phyloP scores from a whole-genome alignment of 1,140 invertebrate genomes.

The Notospermus geniculatus region DNA sequence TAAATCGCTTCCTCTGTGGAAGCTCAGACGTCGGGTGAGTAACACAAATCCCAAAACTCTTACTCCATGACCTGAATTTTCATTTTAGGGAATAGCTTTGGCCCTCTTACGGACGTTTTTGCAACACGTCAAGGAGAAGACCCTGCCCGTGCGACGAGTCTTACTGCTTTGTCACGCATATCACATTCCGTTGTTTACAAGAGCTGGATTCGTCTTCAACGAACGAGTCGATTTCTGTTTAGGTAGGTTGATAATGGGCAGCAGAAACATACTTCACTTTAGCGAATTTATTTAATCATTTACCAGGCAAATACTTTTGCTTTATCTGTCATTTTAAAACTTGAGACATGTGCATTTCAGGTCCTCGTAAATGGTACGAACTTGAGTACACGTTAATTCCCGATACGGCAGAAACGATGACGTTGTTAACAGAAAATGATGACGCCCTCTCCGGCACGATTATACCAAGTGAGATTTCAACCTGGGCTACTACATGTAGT shows the following conservation, averaged over 20 bases:
- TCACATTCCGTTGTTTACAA: conserved; percentile 1
- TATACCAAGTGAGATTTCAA: too few species aligned
- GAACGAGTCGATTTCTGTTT: not conserved
- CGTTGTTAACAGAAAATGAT: too few species aligned
- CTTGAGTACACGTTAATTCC: too few species aligned
- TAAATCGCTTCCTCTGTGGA: not conserved
- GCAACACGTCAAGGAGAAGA: not conserved
- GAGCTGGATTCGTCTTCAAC: not conserved
- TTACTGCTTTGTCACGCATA: conserved; percentile 1
- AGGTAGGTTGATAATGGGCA: not conserved
- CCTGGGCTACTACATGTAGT: too few species aligned
- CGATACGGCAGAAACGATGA: too few species aligned
- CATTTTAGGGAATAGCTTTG: conserved; percentile 6
- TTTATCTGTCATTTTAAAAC: not conserved
- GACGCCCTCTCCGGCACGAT: too few species aligned
- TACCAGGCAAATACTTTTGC: too few species aligned
- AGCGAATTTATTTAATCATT: too few species aligned
- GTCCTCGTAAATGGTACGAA: too few species aligned
- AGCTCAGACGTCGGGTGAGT: not conserved
- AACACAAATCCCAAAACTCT: not conserved
- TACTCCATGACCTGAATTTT: not conserved
- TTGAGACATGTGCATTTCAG: too few species aligned
- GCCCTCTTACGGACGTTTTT: not conserved
- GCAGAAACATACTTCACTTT: too few species aligned
- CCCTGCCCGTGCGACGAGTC: not conserved